Evolutionary conservation across 2,113 vertebrate genomes (phyloP).

Genomic region (Heloderma charlesbogerti): DNA sequence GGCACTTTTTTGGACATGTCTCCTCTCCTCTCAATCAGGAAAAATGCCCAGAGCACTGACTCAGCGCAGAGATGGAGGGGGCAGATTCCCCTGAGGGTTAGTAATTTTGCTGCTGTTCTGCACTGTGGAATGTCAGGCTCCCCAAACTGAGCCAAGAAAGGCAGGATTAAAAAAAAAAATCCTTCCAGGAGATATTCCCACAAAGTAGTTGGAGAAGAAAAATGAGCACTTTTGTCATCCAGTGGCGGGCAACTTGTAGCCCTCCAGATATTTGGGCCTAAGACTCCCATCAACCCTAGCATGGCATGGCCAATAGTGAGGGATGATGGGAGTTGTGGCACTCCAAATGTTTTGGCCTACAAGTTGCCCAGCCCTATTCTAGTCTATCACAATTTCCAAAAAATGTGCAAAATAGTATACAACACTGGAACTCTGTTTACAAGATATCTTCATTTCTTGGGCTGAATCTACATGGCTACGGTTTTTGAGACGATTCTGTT

Average conservation of each 20-base stretch:
- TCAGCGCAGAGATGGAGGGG: background rate
- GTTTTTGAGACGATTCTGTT: too few species aligned
- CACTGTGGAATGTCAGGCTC: background rate
- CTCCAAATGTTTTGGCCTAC: too few species aligned
- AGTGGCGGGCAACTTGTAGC: too few species aligned
- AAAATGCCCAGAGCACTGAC: background rate
- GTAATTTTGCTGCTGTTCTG: background rate
- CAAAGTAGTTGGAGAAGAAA: background rate
- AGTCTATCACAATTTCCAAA: background rate
- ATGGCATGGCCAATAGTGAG: too few species aligned
- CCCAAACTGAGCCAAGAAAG: background rate
- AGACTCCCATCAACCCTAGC: too few species aligned
- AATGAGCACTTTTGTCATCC: too few species aligned
- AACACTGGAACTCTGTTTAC: background rate
- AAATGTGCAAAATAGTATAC: background rate
- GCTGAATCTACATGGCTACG: too few species aligned
- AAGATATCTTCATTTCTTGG: background rate
- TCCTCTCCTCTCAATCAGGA: background rate
- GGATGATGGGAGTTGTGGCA: too few species aligned
- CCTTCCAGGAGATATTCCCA: background rate
- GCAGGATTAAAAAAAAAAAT: background rate
- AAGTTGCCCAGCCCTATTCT: background rate
- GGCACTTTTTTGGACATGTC: background rate
- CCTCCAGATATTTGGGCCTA: too few species aligned
- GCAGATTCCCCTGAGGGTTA: background rate